Base-by-base conservation (phyloP, 2,888 invertebrate genomes). In the Gymnocheta viridis region DNA sequence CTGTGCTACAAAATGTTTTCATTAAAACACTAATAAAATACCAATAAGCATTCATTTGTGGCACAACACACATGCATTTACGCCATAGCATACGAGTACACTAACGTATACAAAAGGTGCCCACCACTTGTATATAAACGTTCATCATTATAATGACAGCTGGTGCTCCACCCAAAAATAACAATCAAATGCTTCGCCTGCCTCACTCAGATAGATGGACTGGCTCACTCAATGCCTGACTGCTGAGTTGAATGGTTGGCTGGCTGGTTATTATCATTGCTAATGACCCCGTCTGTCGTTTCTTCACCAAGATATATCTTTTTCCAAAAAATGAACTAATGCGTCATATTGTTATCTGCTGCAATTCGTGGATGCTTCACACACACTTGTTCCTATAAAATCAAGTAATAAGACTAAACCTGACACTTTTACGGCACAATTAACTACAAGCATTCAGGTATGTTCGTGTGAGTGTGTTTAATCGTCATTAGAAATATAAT, bases 351-450 rank as follows among this genome's bases (percentile, higher is more conserved):
- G 51, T 80, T 70, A 76, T 66, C 76, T 56, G 62, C 73, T 64
- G 78, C 56, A 78, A 67, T 69, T 67, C 69, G 69, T 49, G 32
- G 12, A 44, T 32, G 24, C 47, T 32, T 32, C 14, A 2, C 35
- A 66, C 29, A 41, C 14, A 27, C 17, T 35, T 9, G 41, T n/a
- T 41, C 7, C 24, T 7, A n/a, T 49, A 44, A 51, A 58, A 76
- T 70, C 60, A 66, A 58, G n/a, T n/a, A n/a, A n/a, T n/a, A n/a
- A n/a, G 76, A 44, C 58, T 74, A 76, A 58, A 66, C 76, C 51
- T 79, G 86, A 74, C 83, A 85, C 79, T 85, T 85, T 86, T 85
- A 86, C 81, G 82, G 80, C 62, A 73, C 83, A 82, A 85, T 86
- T 85, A 86, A 82, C 76, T 77, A 51, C 66, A 80, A 66, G 58